Base-by-base conservation (phyloP, 2,113 vertebrate species). In the Tetraodon nigroviridis region DNA sequence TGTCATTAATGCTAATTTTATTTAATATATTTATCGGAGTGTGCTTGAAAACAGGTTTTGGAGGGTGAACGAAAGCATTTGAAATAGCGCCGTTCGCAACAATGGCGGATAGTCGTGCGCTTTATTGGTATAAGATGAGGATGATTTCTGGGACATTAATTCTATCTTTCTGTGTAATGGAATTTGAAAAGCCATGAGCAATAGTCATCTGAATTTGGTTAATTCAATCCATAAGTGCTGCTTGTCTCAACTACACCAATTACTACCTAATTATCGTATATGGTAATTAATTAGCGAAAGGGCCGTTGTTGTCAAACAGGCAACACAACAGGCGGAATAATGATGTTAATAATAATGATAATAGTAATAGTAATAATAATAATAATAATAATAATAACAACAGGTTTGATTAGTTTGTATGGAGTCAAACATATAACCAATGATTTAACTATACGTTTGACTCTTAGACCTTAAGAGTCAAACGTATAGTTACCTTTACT, bases 211-310 rank as follows among this genome's bases (percentile, higher is more conserved):
- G 91, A 94, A 93, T 93, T 92, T 92, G 90, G 85, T 89, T 95
- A 93, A 95, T 94, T 95, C 91, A 93, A 92, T 93, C 92, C 93
- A 92, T 93, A 93, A 93, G 93, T 89, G 92, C 91, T 76, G 75
- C 75, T 94, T 90, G 91, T 94, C 93, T 93, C 88, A 91, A 92
- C 92, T 93, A 92, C 94, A 95, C 90, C 93, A 95, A 94, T 96
- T 95, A 95, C 91, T 8, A 94, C 90, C 92, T 91, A 83, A 92
- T 94, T 94, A 89, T 86, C 32, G 32, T 90, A 87, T 90, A 89
- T 91, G 92, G 93, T 93, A 94, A 94, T 95, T 95, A 93, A 94
- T 93, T 93, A 92, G 91, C 92, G 90, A 87, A 61, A 69, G 74
- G 91, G 74, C 51, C 71, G 76, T 85, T 81, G 76, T 78, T 71